phyloP scores from a whole-genome alignment of 1,140 invertebrate species.

The Leptopilina boulardi region DNA sequence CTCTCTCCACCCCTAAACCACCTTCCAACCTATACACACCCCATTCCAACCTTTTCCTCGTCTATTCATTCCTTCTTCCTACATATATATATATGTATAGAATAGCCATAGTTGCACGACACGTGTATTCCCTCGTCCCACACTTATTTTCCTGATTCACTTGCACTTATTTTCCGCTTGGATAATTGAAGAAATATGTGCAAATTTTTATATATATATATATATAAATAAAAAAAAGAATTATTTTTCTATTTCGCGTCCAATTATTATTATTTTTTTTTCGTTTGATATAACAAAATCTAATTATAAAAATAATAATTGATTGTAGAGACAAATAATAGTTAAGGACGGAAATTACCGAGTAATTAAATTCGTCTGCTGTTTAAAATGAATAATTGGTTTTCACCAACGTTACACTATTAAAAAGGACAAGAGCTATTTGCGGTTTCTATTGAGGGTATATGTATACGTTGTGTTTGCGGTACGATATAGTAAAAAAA shows the following conservation, averaged over 20 bases:
- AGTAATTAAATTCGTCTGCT: constrained; percentile 12
- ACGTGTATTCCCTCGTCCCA: constrained; percentile 40
- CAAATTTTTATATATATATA: background rate
- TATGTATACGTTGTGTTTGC: background rate
- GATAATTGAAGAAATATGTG: too few species aligned
- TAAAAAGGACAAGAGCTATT: background rate
- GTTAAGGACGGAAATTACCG: background rate
- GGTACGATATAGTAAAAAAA: background rate
- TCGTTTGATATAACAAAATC: background rate
- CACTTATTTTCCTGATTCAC: constrained; percentile 11
- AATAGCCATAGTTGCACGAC: constrained; percentile 35
- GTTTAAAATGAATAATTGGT: background rate
- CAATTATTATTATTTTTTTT: background rate
- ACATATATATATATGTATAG: too few species aligned
- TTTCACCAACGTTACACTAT: background rate
- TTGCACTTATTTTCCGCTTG: constrained; percentile 4
- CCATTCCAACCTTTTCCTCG: constrained; percentile 40
- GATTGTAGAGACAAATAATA: background rate
- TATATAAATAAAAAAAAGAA: background rate
- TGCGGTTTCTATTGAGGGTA: background rate
- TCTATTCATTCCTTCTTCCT: background rate
- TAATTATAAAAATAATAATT: constrained; percentile 14
- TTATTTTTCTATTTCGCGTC: too few species aligned
- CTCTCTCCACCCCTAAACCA: constrained; percentile 66
- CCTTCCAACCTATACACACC: constrained; percentile 43